A percentile compares a stretch with the other conserved stretches of the same genome.
Evolutionary conservation across 2,113 vertebrate species (phyloP).

Genomic region (Astur gentilis): DNA sequence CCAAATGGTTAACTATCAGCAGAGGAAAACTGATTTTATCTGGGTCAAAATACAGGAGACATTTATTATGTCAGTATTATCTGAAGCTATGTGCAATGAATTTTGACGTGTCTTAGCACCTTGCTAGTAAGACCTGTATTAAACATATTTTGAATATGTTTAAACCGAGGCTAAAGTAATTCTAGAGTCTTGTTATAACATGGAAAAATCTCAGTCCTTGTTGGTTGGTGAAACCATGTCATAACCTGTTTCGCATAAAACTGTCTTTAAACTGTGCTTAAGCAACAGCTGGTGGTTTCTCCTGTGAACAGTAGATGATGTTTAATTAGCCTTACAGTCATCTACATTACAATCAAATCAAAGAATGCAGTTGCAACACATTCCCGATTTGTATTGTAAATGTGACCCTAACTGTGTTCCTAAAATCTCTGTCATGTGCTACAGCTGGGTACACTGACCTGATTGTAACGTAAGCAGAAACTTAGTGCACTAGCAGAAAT

Average conservation of each 20-base stretch:
- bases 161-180: background rate
- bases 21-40: background rate
- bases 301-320: conserved; percentile 21
- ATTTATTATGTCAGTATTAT: background rate
- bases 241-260: conserved; percentile 55
- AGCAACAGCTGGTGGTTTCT: conserved; percentile 60
- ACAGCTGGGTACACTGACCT: background rate
- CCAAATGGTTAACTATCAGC: background rate
- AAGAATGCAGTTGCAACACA: conserved; percentile 61
- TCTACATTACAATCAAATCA: conserved; percentile 65
- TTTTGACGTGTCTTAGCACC: background rate
- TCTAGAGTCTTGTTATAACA: conserved; percentile 7
- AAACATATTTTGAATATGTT: background rate
- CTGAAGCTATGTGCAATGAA: background rate
- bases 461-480: background rate
- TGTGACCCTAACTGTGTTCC: conserved; percentile 51
- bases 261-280: conserved; percentile 53
- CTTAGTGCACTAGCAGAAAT: background rate
- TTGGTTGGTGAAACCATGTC: conserved; percentile 32
- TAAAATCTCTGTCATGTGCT: conserved; percentile 45
- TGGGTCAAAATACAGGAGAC: background rate
- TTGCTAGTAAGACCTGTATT: background rate
- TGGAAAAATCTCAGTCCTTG: conserved; percentile 23
- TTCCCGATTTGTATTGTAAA: conserved; percentile 44
- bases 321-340: conserved; percentile 62